A percentile compares a stretch with the other conserved stretches of the same genome.
These are phyloP conservation scores for Pangasius sanitwongsei DNA, from an alignment of 2,797 vertebrate genomes.

Conservation along the genomic window DNA sequence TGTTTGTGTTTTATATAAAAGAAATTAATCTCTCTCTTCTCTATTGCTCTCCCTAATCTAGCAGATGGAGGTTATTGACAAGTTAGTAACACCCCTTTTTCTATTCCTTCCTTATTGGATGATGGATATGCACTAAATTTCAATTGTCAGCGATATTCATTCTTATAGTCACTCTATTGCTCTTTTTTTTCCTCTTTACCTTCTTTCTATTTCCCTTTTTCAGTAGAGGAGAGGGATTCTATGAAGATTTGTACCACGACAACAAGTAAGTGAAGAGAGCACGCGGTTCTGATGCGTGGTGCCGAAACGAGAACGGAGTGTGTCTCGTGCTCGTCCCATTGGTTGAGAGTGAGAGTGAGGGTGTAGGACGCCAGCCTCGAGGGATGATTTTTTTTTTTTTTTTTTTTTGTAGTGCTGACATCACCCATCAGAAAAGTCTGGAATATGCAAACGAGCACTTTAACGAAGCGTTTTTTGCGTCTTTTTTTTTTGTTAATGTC, in stretches of 20 bases:
- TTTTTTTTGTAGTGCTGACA: too few species aligned
- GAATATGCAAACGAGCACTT: not conserved
- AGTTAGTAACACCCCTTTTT: conserved; percentile 86
- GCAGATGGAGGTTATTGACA: conserved; percentile 91
- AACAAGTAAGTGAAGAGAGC: conserved; percentile 76
- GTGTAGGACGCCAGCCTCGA: not conserved
- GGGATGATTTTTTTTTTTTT: too few species aligned
- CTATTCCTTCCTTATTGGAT: conserved; percentile 4
- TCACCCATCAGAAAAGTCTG: too few species aligned
- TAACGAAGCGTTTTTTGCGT: too few species aligned
- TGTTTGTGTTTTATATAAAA: conserved; percentile 53
- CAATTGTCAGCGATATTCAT: not conserved
- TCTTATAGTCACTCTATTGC: not conserved
- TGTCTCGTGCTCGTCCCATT: conserved; percentile 22
- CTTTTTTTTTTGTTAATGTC: too few species aligned
- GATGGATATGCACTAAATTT: too few species aligned
- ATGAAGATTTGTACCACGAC: conserved; percentile 70
- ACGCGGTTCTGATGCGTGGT: conserved; percentile 31
- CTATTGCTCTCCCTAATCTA: conserved; percentile 63
- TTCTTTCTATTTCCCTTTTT: conserved; percentile 35
- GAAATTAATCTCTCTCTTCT: conserved; percentile 57
- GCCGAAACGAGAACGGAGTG: not conserved
- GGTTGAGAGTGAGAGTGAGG: conserved; percentile 36
- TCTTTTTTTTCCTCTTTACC: not conserved
- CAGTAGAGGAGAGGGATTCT: conserved; percentile 73